phyloP scores from a whole-genome alignment of 2,888 invertebrate genomes.

The Andrena praecox region DNA sequence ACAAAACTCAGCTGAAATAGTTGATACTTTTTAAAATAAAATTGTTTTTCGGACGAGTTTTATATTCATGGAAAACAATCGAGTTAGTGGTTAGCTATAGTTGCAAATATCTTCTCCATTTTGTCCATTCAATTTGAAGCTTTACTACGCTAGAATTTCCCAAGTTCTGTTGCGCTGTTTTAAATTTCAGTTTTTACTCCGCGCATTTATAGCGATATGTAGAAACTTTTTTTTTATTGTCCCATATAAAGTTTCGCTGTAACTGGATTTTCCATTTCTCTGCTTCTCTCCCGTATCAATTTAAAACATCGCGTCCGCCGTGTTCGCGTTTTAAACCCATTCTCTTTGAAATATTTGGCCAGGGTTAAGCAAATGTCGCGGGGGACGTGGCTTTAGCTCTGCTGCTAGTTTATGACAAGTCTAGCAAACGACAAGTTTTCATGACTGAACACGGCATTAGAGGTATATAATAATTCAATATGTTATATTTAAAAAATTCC shows the following conservation, averaged over 20 bases:
- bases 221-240: slow-evolving; percentile 21
- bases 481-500: too few relatives aligned
- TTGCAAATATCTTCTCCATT: neutral
- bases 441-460: too few relatives aligned
- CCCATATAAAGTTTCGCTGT: neutral
- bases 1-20: neutral
- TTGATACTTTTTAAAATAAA: neutral
- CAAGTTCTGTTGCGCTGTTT: neutral
- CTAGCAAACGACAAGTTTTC: neutral
- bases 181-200: neutral
- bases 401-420: too few relatives aligned
- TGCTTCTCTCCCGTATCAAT: too few relatives aligned
- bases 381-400: neutral
- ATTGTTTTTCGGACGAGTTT: too few relatives aligned
- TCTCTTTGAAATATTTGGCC: slow-evolving; percentile 1
- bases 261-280: neutral
- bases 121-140: neutral
- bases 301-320: neutral
- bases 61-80: too few relatives aligned
- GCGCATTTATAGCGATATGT: neutral
- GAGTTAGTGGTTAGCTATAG: neutral
- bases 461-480: too few relatives aligned
- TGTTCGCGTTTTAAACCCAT: neutral
- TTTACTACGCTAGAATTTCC: neutral
- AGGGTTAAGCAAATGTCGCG: neutral